Evolutionary conservation across 1,140 invertebrate species (phyloP), one percentile per base, ranked within the genome.

Genomic region (Drosophila teissieri): DNA sequence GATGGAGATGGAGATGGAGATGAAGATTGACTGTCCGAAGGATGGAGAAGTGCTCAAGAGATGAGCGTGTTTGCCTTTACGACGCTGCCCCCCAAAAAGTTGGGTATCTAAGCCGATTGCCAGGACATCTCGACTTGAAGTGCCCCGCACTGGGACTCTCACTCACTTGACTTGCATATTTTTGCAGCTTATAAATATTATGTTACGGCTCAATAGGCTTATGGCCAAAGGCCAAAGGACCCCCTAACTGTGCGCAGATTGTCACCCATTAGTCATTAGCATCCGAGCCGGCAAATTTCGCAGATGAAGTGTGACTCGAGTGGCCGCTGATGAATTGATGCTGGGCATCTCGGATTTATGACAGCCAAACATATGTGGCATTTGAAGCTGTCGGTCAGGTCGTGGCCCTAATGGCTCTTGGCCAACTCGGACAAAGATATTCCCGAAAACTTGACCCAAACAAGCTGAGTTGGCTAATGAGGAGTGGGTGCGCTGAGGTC

Each of bases 171-270:
- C 64, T 58, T 68, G 73, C 62, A 76, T 76, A 67, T 76, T 76
- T 76, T 70, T 56, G 36, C 46, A 46, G 77, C 76, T 72, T 74
- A 88, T 88, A 80, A 89, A 89, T 88, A 83, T 89, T 83, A 83
- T 83, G 79, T 88, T 89, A 83, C 80, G 72, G 65, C 83, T 88
- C 82, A 88, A 83, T 79, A 53, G 46, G 79, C 83, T 82, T 78
- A 82, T 62, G 57, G 39, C 36, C 36, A 19, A 51, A 60, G 44
- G 39, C 36, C 36, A 19, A 51, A 60, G 54, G 53, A 65, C 8
- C 49, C 19, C 49, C 19, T 19, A 54, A 17, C 51, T 62, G 58
- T 34, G 45, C 56, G 48, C 42, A 68, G 83, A 88, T 75, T 82
- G 64, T 78, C 69, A 65, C 65, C 75, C 79, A 88, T 86, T 83